Percentiles rank a stretch among this genome's conserved stretches.
phyloP scores from a whole-genome alignment of 2,113 vertebrate genomes.

The Canis aureus region DNA sequence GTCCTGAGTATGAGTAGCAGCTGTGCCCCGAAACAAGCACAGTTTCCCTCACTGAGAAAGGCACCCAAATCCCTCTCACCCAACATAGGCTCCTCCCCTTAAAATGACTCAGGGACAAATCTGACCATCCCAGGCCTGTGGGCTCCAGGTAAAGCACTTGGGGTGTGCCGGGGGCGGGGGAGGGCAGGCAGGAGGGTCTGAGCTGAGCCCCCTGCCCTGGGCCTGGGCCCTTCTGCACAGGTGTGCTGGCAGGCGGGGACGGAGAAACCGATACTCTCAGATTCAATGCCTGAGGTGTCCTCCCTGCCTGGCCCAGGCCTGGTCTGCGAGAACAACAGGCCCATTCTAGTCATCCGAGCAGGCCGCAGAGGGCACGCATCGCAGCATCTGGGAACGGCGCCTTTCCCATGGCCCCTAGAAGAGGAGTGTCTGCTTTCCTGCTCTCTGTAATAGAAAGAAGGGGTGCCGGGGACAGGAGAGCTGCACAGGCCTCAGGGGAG shows the following conservation, averaged over 20 bases:
- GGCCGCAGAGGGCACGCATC: background rate
- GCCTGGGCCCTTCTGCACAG: background rate
- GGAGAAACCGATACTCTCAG: background rate
- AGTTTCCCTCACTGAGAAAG: background rate
- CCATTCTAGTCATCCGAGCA: background rate
- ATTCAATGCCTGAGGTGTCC: background rate
- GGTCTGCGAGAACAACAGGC: conserved; percentile 36
- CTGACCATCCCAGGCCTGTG: background rate
- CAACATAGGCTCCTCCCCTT: background rate
- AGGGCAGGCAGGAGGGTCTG: background rate
- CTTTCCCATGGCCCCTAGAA: background rate
- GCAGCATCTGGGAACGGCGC: background rate
- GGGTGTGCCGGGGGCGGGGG: background rate
- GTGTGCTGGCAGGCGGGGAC: background rate
- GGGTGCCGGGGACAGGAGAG: background rate
- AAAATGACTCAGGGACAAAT: background rate
- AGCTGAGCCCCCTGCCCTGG: background rate
- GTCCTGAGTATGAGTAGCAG: background rate
- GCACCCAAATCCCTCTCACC: background rate
- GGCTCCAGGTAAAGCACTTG: background rate
- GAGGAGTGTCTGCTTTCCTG: background rate
- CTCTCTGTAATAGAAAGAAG: background rate
- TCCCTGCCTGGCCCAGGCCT: background rate
- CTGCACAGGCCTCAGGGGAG: background rate
- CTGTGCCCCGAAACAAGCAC: background rate